Evolutionary conservation across 2,113 vertebrate genomes (phyloP), one percentile per base, ranked within the genome.

Genomic region (Aramus guarauna): DNA sequence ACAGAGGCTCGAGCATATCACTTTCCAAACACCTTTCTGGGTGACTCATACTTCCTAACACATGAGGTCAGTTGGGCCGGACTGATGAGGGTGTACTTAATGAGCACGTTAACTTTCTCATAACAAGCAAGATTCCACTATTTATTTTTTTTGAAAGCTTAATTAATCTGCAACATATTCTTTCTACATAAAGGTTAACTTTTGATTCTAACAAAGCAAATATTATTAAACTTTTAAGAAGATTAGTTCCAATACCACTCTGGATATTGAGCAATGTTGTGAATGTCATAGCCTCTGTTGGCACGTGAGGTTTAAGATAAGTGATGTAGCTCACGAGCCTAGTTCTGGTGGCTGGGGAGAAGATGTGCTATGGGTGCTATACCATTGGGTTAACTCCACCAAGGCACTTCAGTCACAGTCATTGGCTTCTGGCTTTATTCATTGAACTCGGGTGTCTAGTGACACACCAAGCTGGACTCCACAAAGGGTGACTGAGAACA

Each of bases 351-450:
- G 4, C 12, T 64, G 59, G 26, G 24, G 41, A 67, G 43, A 19
- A 68, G 66, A 7, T 36, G 19, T 4, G 1, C 7, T 3, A 3
- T 3, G 18, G 47, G 11, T n/a, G 6, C 18, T 36, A 21, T 18
- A 18, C 10, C 5, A 0, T 0, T 8, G 19, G 14, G 4, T 14
- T 32, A 37, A 69, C 3, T 17, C 37, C 41, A 2, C 9, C 27
- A 56, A 37, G 20, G 26, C 32, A 10, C 14, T 34, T 30, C 45
- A 64, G 14, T 5, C 15, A 14, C 22, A 66, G 4, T 7, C 36
- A 36, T 5, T 39, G 24, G 6, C 11, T 71, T 72, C 32, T 29
- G 11, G 7, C 30, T 59, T 75, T 30, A 21, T 29, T 9, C 14
- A 12, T 12, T 23, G 15, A 3, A 50, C 19, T 3, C 7, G 8